phyloP scores from a whole-genome alignment of 2,888 invertebrate species.

The Drosophila falleni region DNA sequence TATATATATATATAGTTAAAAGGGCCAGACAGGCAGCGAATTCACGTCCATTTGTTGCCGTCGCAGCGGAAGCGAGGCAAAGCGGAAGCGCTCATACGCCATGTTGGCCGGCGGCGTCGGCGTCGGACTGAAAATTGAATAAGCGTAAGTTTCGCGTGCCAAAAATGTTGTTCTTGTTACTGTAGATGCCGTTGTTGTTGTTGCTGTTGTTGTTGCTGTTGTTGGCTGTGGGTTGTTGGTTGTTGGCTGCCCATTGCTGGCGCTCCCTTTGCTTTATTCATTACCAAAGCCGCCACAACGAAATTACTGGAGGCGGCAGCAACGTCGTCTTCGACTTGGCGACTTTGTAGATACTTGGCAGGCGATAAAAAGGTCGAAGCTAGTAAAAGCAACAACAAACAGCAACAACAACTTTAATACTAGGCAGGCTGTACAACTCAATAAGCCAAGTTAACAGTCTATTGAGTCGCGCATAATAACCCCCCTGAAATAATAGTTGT shows the following conservation, averaged over 20 bases:
- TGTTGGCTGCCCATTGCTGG: slow-evolving; percentile 34
- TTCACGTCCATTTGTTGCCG: slow-evolving; percentile 10
- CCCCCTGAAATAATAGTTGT: slow-evolving; percentile 5
- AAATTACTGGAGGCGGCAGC: slow-evolving; percentile 68
- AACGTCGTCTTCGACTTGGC: slow-evolving; percentile 49
- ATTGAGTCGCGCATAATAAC: slow-evolving; percentile 68
- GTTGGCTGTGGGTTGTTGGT: slow-evolving; percentile 3
- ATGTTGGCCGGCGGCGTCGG: slow-evolving; percentile 60
- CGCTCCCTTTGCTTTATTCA: slow-evolving; percentile 73
- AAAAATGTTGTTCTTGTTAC: slow-evolving; percentile 54
- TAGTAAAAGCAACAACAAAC: slow-evolving; percentile 42
- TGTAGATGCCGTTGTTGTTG: slow-evolving; percentile 21
- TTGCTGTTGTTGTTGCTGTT: slow-evolving; percentile 7
- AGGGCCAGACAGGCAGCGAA: slow-evolving; percentile 55
- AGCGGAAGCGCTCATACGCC: slow-evolving; percentile 79
- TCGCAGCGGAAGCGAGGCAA: slow-evolving; percentile 67
- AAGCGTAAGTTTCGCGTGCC: slow-evolving; percentile 80
- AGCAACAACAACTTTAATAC: slow-evolving; percentile 12
- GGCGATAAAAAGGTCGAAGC: slow-evolving; percentile 74
- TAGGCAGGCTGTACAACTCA: slow-evolving; percentile 66
- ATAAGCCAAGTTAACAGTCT: slow-evolving; percentile 80
- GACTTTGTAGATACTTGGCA: slow-evolving; percentile 76
- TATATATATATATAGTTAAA: slow-evolving; percentile 4
- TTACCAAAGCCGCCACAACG: slow-evolving; percentile 66
- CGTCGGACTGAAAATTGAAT: slow-evolving; percentile 73